A percentile compares a stretch with the other conserved stretches of the same genome.
Evolutionary conservation across 2,797 vertebrate genomes (phyloP).

Genomic region (Phrynocephalus guinanensis): DNA sequence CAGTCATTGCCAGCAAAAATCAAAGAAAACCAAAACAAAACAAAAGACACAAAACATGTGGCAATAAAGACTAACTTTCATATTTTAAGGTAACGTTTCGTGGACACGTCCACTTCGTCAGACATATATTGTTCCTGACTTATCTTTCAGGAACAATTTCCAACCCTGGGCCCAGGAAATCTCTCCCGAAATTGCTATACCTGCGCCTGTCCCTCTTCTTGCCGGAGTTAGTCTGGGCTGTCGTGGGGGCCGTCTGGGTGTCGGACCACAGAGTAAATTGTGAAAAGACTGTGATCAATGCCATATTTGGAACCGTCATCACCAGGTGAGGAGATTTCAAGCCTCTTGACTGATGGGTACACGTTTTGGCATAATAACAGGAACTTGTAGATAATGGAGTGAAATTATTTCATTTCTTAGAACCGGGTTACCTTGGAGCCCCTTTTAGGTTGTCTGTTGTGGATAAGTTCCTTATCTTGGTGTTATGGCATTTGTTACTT

Average conservation of each 20-base stretch:
- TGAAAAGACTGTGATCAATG: constrained; percentile 83
- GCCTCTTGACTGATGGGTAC: neutral
- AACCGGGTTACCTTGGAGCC: neutral
- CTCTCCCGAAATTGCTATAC: constrained; percentile 90
- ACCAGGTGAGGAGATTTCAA: constrained; percentile 81
- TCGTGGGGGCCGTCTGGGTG: constrained; percentile 91
- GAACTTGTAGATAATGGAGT: neutral
- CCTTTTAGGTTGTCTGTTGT: neutral
- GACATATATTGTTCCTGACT: too few relatives aligned
- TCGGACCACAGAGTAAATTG: constrained; percentile 84
- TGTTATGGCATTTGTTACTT: neutral
- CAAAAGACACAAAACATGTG: too few relatives aligned
- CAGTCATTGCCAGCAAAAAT: too few relatives aligned
- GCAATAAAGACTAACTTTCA: too few relatives aligned
- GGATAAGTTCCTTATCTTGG: neutral
- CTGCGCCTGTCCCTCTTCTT: constrained; percentile 88
- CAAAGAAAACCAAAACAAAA: too few relatives aligned
- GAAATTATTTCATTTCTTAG: neutral
- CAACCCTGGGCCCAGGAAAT: constrained; percentile 91
- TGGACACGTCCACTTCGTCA: too few relatives aligned
- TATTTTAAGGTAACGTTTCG: too few relatives aligned
- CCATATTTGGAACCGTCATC: constrained; percentile 86
- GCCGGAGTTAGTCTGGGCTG: constrained; percentile 93
- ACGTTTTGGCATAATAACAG: neutral
- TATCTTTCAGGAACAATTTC: constrained; percentile 89